Evolutionary conservation across 1,140 invertebrate genomes (phyloP), one percentile per base, ranked within the genome.

Genomic region (Pseudomyrmex flavicornis): DNA sequence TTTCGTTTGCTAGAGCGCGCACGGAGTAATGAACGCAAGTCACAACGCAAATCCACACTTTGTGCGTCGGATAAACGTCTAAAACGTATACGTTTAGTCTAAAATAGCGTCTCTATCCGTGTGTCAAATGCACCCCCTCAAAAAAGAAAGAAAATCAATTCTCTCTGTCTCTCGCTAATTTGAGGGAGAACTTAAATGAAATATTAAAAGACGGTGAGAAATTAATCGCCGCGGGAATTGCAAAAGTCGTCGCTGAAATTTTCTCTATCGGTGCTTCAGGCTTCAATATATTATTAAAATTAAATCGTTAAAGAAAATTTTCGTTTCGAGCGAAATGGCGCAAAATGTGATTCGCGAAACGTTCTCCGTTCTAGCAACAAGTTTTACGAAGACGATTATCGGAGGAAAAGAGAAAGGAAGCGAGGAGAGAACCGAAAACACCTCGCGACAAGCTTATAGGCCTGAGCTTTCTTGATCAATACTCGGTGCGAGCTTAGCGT

Each of bases 391-490:
- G 48, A 76, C 46, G 8, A 17, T 22, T 26, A 54, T 76, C 26
- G 8, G 52, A 44, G 65, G 8, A 7, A 2, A 5, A n/a, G 2
- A 5, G 56, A 35, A 65, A 17, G 48, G 50, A 68, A 22, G 35
- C 9, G 26, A 12, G 15, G 54, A 59, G 17, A 44, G 22, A 26
- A n/a, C 26, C 20, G 76, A 70, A 72, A 80, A 80, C 35, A 80
- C 35, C 54, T 80, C 66, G 20, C 76, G 20, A 46, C 17, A 70
- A 10, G 44, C 66, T 59, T 72, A 26, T 26, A 72, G 54, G 52
- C 66, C 3, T 20, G 54, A 80, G 76, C 66, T 80, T 80, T 80
- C 76, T 80, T 80, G 76, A 80, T 80, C 76, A 72, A 80, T 80
- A 80, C 76, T 80, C 66, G 66, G 44, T 56, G 66, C n/a, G 66